A percentile compares a stretch with the other conserved stretches of the same genome.
phyloP scores from a whole-genome alignment of 1,140 invertebrate species.

The Proales similis region DNA sequence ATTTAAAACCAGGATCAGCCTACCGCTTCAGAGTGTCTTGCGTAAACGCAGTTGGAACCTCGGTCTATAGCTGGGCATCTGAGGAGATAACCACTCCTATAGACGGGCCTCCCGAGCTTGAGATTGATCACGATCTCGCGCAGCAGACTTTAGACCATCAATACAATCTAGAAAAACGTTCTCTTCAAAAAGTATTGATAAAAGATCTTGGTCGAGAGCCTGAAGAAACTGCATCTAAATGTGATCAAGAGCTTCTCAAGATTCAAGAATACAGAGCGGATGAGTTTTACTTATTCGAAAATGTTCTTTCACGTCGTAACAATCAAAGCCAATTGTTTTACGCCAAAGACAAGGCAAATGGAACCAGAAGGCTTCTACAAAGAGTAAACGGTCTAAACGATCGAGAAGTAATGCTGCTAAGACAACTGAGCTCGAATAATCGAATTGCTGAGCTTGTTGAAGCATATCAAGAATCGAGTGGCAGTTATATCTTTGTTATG shows the following conservation, averaged over 20 bases:
- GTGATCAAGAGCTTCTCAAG: neutral
- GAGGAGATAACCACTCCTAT: conserved; percentile 23
- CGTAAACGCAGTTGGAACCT: conserved; percentile 73
- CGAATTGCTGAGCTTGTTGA: neutral
- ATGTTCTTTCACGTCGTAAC: no score
- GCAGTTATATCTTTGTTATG: neutral
- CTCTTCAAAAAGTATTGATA: neutral
- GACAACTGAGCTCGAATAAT: conserved; percentile 11
- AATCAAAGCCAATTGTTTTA: no score
- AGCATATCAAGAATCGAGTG: neutral
- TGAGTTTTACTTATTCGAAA: neutral
- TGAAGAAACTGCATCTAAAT: neutral
- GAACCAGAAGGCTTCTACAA: conserved; percentile 3
- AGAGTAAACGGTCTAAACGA: neutral
- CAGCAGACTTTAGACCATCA: neutral
- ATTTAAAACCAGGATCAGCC: conserved; percentile 66
- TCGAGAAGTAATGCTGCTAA: conserved; percentile 9
- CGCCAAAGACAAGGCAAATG: conserved; percentile 10
- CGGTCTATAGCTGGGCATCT: conserved; percentile 54
- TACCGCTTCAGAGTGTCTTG: conserved; percentile 83
- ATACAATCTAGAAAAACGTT: conserved; percentile 16
- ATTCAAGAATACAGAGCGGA: neutral
- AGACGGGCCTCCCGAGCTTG: neutral
- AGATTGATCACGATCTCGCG: conserved; percentile 9
- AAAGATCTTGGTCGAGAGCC: conserved; percentile 13